phyloP scores from a whole-genome alignment of 2,113 vertebrate species.

The Platycercus adscitus region DNA sequence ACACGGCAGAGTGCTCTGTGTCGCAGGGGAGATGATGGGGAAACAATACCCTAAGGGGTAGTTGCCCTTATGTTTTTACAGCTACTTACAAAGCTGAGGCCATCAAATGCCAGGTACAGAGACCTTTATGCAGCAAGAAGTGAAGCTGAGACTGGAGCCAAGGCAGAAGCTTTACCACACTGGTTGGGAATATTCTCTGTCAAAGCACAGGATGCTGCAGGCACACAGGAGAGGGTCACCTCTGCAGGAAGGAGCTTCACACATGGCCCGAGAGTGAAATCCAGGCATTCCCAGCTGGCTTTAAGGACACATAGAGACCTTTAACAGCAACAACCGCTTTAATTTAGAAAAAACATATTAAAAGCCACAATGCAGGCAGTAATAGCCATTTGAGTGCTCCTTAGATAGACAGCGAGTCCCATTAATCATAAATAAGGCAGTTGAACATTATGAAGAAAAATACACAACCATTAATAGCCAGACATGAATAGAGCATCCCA shows the following conservation, averaged over 20 bases:
- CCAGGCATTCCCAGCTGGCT: neutral
- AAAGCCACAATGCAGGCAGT: neutral
- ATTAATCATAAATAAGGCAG: neutral
- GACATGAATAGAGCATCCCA: neutral
- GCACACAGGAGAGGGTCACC: rapidly evolving
- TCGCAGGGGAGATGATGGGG: neutral
- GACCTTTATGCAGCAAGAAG: neutral
- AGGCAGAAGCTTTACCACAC: neutral
- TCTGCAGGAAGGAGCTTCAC: neutral
- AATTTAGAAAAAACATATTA: neutral
- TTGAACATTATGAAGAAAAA: neutral
- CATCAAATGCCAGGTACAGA: neutral
- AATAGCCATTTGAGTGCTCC: neutral
- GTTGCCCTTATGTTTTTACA: neutral
- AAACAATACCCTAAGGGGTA: neutral
- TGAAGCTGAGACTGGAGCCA: neutral
- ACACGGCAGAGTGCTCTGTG: rapidly evolving
- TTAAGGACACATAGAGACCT: neutral
- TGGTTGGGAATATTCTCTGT: rapidly evolving
- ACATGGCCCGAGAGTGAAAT: rapidly evolving
- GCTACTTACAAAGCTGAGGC: neutral
- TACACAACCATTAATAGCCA: neutral
- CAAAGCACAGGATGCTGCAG: rapidly evolving
- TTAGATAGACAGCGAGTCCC: neutral
- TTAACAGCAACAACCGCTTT: neutral